Evolutionary conservation across 2,113 vertebrate species (phyloP).

Genomic region (Maccullochella peelii): DNA sequence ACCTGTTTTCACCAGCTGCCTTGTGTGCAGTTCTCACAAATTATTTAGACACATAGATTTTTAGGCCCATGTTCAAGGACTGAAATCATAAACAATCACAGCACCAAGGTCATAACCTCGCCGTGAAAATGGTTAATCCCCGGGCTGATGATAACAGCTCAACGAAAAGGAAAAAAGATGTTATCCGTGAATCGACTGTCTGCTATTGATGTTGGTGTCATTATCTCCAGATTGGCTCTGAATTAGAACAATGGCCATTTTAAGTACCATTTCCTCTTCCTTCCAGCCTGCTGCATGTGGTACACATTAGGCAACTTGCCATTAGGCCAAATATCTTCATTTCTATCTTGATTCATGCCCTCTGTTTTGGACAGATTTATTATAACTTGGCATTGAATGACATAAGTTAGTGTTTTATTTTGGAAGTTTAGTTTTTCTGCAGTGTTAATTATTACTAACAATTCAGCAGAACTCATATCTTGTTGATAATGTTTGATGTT

Average conservation of each 20-base stretch:
- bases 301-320: slow-evolving; percentile 78
- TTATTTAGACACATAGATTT: slow-evolving; percentile 86
- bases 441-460: neutral
- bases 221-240: slow-evolving; percentile 88
- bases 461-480: neutral
- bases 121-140: slow-evolving; percentile 88
- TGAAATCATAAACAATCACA: slow-evolving; percentile 91
- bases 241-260: slow-evolving; percentile 85
- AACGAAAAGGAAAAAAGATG: slow-evolving; percentile 74
- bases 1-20: slow-evolving; percentile 37
- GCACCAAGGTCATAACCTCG: slow-evolving; percentile 87
- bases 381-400: slow-evolving; percentile 34
- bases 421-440: neutral
- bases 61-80: slow-evolving; percentile 87
- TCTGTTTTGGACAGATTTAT: slow-evolving; percentile 32
- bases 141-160: slow-evolving; percentile 76
- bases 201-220: slow-evolving; percentile 88
- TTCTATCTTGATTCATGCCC: slow-evolving; percentile 64
- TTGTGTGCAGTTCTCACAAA: slow-evolving; percentile 50
- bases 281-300: slow-evolving; percentile 76
- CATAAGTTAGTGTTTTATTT: slow-evolving; percentile 3
- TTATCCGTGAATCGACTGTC: slow-evolving; percentile 86
- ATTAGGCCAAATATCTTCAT: slow-evolving; percentile 75
- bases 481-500: neutral
- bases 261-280: slow-evolving; percentile 80